phyloP scores from a whole-genome alignment of 2,888 invertebrate genomes.

The Lottia gigantea region DNA sequence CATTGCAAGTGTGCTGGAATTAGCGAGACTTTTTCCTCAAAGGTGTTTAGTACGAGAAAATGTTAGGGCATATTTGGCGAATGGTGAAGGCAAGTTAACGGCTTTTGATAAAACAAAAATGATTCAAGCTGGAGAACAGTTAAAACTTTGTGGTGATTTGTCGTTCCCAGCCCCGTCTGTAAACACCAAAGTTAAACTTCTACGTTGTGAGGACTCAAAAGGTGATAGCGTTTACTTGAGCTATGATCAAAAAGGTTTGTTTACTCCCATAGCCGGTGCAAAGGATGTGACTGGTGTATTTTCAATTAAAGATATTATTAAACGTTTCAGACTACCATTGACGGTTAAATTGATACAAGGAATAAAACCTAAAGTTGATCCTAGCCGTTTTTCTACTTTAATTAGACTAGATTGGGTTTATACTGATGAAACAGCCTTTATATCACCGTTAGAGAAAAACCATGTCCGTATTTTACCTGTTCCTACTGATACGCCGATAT shows the following conservation, averaged over 20 bases:
- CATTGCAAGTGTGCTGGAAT: constrained; percentile 87
- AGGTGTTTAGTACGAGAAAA: constrained; percentile 79
- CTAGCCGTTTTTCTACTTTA: constrained; percentile 57
- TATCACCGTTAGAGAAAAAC: constrained; percentile 59
- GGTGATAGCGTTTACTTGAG: constrained; percentile 86
- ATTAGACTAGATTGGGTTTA: constrained; percentile 62
- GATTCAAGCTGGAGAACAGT: constrained; percentile 60
- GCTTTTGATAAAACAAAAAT: constrained; percentile 50
- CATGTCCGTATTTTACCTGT: constrained; percentile 77
- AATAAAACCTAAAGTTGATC: constrained; percentile 78
- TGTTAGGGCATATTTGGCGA: constrained; percentile 57
- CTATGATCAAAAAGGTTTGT: constrained; percentile 88
- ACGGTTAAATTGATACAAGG: constrained; percentile 93
- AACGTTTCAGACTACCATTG: constrained; percentile 86
- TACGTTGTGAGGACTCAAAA: constrained; percentile 86
- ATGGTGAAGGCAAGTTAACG: constrained; percentile 54
- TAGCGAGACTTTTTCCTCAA: constrained; percentile 73
- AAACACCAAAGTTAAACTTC: constrained; percentile 70
- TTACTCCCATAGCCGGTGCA: constrained; percentile 91
- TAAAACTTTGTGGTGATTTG: constrained; percentile 60
- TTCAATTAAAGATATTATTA: constrained; percentile 86
- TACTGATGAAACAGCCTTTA: constrained; percentile 63
- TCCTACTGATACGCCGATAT: constrained; percentile 86
- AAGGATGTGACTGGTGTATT: constrained; percentile 96
- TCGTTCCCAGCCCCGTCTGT: constrained; percentile 39